Base-by-base conservation (phyloP, 2,888 invertebrate genomes). In the Lithosia quadra region DNA sequence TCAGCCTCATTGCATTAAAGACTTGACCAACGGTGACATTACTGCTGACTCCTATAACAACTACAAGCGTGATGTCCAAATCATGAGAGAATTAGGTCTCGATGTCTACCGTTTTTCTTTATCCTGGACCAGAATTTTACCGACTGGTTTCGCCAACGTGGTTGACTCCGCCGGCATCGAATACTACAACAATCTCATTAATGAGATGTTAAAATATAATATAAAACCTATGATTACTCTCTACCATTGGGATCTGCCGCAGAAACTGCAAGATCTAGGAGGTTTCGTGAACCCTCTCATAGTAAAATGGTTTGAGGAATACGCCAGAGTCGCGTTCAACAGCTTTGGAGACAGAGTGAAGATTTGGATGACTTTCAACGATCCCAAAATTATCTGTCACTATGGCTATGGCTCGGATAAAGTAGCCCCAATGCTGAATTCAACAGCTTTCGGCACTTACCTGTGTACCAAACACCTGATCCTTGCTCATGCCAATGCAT, bases 101-200 rank as follows among this genome's bases (percentile, higher is more conserved):
- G 87, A 95, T 57, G 91, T 90, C 57, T 96, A 96, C 83, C 86
- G 96, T 10, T 96, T 96, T 84, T 96, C 96, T 0, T 81, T 96
- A 15, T 93, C 96, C 9, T 97, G 97, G 97, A 75, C 96, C 0
- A 89, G 97, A 60, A 92, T 97, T 43, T 84, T 96, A 11, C 96
- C 96, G 0, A 94, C 92, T 49, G 96, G 96, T 24, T 89, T 92
- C 39, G 67, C 91, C 1, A 92, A 95, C 62, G 81, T 90, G 8
- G 81, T 96, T 22, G 97, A 96, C 83, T 85, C 93, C 75, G 92
- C 92, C 1, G 97, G 96, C 5, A 88, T 97, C 18, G 88, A 93
- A 18, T 97, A 96, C 86, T 97, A 97, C 87, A 96, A 96, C 76
- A 91, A 95, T 67, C 86, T 97, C 1, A 96, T 97, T 63, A 86